Evolutionary conservation across 2,888 invertebrate species (phyloP).

Genomic region (Apotomis turbidana): DNA sequence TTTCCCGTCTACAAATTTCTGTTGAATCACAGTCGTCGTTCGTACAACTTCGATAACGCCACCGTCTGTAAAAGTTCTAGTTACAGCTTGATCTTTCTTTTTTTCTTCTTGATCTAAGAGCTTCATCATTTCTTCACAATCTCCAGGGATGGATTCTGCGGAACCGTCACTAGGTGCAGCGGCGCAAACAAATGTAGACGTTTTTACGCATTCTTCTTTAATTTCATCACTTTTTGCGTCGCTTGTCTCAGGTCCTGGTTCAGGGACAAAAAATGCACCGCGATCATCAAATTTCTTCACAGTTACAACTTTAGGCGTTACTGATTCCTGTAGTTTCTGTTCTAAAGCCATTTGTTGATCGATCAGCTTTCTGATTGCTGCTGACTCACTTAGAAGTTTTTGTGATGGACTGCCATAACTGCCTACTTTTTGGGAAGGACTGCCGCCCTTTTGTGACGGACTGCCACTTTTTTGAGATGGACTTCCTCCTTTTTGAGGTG

Average conservation of each 20-base stretch:
- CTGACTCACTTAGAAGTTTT: conserved; percentile 76
- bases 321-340: conserved; percentile 67
- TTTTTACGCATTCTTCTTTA: conserved; percentile 73
- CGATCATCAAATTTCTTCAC: conserved; percentile 78
- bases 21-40: conserved; percentile 77
- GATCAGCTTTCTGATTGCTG: conserved; percentile 76
- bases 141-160: conserved; percentile 83
- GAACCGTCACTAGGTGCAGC: conserved; percentile 79
- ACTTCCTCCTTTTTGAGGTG: conserved; percentile 79
- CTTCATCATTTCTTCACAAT: conserved; percentile 85
- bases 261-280: conserved; percentile 78
- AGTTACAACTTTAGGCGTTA: conserved; percentile 74
- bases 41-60: conserved; percentile 74
- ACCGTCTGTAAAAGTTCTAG: conserved; percentile 63
- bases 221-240: conserved; percentile 59
- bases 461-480: conserved; percentile 73
- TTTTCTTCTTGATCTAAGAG: conserved; percentile 81
- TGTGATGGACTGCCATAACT: conserved; percentile 78
- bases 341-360: conserved; percentile 80
- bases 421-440: conserved; percentile 77
- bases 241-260: conserved; percentile 60
- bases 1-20: conserved; percentile 77
- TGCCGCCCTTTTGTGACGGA: conserved; percentile 77
- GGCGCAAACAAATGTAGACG: conserved; percentile 74
- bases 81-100: conserved; percentile 56